phyloP scores from a whole-genome alignment of 2,113 vertebrate genomes.

The Turnix velox region DNA sequence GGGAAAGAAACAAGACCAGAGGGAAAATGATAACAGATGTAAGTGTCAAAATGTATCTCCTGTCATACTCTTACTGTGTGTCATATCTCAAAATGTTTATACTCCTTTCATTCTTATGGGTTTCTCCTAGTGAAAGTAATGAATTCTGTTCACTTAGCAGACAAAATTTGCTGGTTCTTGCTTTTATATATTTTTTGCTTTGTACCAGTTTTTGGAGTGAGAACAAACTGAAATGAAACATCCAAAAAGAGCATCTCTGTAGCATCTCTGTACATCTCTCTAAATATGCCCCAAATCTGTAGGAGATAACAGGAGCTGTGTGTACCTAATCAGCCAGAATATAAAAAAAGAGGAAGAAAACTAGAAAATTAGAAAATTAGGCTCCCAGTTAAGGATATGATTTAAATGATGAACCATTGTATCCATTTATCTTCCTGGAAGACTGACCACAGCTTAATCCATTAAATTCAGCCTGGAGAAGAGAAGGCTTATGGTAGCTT shows the following conservation, averaged over 20 bases:
- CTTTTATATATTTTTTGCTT: background rate
- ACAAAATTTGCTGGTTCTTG: background rate
- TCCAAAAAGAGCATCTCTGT: background rate
- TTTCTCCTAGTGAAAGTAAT: background rate
- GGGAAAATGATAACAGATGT: constrained; percentile 99
- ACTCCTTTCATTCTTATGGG: background rate
- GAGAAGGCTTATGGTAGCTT: no score
- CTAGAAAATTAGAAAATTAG: background rate
- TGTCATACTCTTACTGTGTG: background rate
- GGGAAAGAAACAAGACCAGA: constrained; percentile 98
- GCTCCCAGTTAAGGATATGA: background rate
- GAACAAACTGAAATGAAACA: background rate
- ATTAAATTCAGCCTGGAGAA: no score
- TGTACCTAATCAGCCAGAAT: background rate
- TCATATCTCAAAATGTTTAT: background rate
- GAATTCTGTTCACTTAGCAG: background rate
- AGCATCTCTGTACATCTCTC: background rate
- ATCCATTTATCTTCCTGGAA: no score
- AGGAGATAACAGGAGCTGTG: background rate
- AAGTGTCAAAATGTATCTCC: constrained; percentile 67
- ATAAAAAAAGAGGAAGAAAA: background rate
- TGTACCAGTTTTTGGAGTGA: background rate
- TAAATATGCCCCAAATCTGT: background rate
- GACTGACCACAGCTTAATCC: no score
- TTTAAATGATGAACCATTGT: background rate